Evolutionary conservation across 1,140 invertebrate genomes (phyloP), one percentile per base, ranked within the genome.

Genomic region (Panulirus ornatus): DNA sequence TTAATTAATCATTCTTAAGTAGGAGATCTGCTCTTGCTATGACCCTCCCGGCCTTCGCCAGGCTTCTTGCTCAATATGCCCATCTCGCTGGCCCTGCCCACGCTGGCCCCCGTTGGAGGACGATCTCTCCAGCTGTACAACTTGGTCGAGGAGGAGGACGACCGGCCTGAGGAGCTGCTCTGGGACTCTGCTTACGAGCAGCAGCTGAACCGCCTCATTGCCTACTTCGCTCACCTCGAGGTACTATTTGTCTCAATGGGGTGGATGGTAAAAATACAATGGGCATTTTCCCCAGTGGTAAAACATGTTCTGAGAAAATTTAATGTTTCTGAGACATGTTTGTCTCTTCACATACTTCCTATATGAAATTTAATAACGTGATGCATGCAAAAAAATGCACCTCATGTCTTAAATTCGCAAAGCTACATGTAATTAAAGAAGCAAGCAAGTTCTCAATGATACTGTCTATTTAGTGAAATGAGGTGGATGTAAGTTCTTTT

Each of bases 61-160:
- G 86, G 86, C 51, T 88, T 88, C 66, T 22, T 88, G n/a, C n/a
- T 88, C 16, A 88, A 88, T 78, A 82, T 88, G 86, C 86, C 86
- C 58, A 38, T 88, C 27, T 88, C 86, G 5, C 34, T 88, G 40
- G 78, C 78, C 63, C 40, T 88, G 0, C 86, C 86, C 3, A 88
- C 86, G 0, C 78, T 88, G 58, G 78, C 86, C 16, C 30, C 58
- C 2, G 38, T 44, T 1, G 34, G 51, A 8, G 86, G 86, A 8
- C 58, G 86, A 2, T 47, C 86, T 30, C n/a, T 88, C 34, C 19
- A 85, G 11, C 36, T 83, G 16, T 5, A 36, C 36, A 44, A 27
- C 58, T 5, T 3, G 51, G 30, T n/a, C n/a, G 82, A 40, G n/a
- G 47, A 44, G 11, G 51, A 34, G 6, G 85, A 79, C 0, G 38